Evolutionary conservation across 2,797 vertebrate genomes (phyloP), one percentile per base, ranked within the genome.

Genomic region (Danio choprae): DNA sequence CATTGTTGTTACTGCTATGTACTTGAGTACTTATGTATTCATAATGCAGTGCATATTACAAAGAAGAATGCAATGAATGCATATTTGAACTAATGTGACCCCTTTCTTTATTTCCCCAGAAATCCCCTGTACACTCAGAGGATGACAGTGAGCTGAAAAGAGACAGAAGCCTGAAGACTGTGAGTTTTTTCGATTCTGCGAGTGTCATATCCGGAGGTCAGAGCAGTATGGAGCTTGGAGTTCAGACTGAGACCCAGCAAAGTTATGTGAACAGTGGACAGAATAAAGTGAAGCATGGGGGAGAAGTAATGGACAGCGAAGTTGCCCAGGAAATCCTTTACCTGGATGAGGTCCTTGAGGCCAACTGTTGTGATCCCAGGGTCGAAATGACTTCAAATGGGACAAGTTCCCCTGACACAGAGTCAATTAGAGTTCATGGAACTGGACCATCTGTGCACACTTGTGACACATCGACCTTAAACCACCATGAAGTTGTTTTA

Each of bases 301-400:
- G 91, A 0, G 95, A 96, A 81, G 92, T 90, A 50, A 84, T 96
- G 73, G 97, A 98, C 84, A 95, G 90, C 13, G 97, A 98, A 48
- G 95, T 96, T 83, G 94, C 94, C 88, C 94, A 96, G 94, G 97
- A 99, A 92, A 98, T 98, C 86, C 91, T 93, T 43, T 98, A 98
- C 90, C 89, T 98, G 89, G 97, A 99, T 82, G 96, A 99, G 90
- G 97, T 98, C 40, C 89, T 98, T 74, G 97, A 98, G 63, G 97
- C 96, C 87, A 96, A 94, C 81, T 95, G 94, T 85, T 95, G 93
- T 0, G 95, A 96, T 77, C 90, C 86, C 60, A 89, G 92, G 70
- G 85, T 91, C 44, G 96, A 97, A 74, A 94, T 91, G 36, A 90
- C 96, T 38, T 95, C 95, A 81, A 98, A 97, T 79, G 96, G 95